Conservation (phyloP, 2,888 invertebrate genomes). For the Aquatica leii region DNA sequence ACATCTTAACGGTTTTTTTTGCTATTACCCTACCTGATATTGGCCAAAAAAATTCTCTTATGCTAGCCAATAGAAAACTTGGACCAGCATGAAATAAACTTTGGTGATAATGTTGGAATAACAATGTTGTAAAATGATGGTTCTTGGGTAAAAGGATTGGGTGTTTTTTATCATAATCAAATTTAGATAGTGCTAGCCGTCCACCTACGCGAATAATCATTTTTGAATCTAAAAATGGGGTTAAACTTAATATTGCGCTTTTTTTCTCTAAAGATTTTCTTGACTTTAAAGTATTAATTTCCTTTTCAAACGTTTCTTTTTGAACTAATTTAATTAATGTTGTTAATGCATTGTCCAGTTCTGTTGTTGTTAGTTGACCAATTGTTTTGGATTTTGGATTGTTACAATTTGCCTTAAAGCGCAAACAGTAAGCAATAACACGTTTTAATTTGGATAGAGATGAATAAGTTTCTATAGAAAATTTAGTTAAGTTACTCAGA, state of each 20-base stretch:
- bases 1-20: conserved; percentile 3
- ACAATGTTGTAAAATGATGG: conserved; percentile 19
- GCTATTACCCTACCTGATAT: background rate
- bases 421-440: background rate
- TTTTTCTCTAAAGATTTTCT: background rate
- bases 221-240: conserved; percentile 16
- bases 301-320: background rate
- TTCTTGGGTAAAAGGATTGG: conserved; percentile 34
- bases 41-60: conserved; percentile 30
- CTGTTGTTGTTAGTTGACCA: background rate
- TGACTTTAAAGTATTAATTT: background rate
- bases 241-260: background rate
- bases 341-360: background rate
- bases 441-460: background rate
- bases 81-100: conserved; percentile 28
- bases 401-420: background rate
- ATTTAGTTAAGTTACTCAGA: background rate
- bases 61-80: conserved; percentile 34
- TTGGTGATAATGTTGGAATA: conserved; percentile 18
- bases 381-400: background rate
- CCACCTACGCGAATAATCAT: conserved; percentile 33
- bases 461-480: background rate
- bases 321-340: background rate
- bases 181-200: conserved; percentile 26
- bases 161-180: conserved; percentile 32